A percentile compares a stretch with the other conserved stretches of the same genome.
Evolutionary conservation across 2,113 vertebrate genomes (phyloP).

Genomic region (Erpornis zantholeuca): DNA sequence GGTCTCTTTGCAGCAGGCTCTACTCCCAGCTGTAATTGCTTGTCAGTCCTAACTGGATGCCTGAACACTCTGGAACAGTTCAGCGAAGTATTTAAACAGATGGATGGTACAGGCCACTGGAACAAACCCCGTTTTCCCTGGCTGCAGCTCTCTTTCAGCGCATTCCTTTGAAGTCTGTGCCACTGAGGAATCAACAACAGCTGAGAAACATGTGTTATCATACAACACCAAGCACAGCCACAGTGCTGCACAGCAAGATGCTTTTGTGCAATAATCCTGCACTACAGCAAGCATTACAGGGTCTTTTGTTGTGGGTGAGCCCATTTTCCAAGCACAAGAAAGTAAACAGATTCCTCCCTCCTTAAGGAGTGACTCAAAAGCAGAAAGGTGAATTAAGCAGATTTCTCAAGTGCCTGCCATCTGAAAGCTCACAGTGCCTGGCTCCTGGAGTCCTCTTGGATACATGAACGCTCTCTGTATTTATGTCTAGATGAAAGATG

Average conservation of each 20-base stretch:
- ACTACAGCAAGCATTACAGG: conserved; percentile 27
- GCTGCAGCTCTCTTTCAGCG: conserved; percentile 66
- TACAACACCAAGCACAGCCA: background rate
- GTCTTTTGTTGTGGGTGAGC: conserved; percentile 32
- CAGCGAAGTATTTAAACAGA: conserved; percentile 73
- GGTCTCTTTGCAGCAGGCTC: background rate
- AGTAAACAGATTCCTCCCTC: background rate
- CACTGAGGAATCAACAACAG: conserved; percentile 64
- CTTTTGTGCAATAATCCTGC: conserved; percentile 66
- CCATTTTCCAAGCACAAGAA: background rate
- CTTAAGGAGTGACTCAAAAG: background rate
- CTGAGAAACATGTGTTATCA: conserved; percentile 63
- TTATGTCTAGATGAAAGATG: background rate
- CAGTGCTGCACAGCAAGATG: conserved; percentile 16
- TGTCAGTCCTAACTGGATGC: conserved; percentile 20
- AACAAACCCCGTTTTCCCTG: conserved; percentile 76
- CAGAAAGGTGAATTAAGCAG: background rate
- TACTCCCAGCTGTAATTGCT: background rate
- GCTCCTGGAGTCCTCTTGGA: background rate
- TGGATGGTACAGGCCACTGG: conserved; percentile 81
- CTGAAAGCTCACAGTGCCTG: background rate
- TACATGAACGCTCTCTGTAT: fast-evolving
- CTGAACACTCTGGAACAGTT: conserved; percentile 5
- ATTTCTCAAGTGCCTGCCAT: background rate
- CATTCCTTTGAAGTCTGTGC: conserved; percentile 71